Evolutionary conservation across 2,888 invertebrate species (phyloP).

Genomic region (Drosophila nr. fundita): DNA sequence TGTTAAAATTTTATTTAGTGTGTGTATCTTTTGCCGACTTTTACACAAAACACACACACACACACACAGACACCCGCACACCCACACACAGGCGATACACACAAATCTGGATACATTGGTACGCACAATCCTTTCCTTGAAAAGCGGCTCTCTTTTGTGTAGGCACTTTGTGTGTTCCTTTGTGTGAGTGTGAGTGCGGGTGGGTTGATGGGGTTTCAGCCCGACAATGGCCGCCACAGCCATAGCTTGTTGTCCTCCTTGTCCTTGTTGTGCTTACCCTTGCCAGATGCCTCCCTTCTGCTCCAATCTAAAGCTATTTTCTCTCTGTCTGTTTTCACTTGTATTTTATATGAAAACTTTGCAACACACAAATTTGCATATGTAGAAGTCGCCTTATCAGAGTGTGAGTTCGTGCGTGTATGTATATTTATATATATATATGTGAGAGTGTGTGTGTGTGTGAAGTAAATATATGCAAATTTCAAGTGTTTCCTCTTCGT

Average conservation of each 20-base stretch:
- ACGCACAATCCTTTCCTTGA: constrained; percentile 78
- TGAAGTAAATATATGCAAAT: constrained; percentile 81
- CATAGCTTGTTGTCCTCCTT: constrained; percentile 69
- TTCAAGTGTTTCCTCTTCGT: constrained; percentile 84
- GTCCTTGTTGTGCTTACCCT: constrained; percentile 68
- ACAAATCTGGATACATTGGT: constrained; percentile 51
- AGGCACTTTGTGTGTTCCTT: constrained; percentile 60
- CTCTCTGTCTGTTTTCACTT: constrained; percentile 75
- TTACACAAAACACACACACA: constrained; percentile 44
- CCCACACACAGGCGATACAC: constrained; percentile 29
- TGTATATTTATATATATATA: constrained; percentile 1
- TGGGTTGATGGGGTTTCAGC: background rate
- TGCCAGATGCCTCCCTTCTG: constrained; percentile 16
- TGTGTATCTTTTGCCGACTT: constrained; percentile 77
- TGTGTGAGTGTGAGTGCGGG: constrained; percentile 27
- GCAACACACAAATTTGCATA: constrained; percentile 76
- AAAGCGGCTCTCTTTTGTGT: constrained; percentile 71
- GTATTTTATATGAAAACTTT: constrained; percentile 82
- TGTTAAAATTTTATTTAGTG: constrained; percentile 75
- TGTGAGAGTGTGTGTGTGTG: constrained; percentile 40
- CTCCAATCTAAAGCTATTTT: constrained; percentile 45
- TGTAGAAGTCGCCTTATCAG: constrained; percentile 51
- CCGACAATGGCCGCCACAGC: constrained; percentile 50
- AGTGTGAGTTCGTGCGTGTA: constrained; percentile 25
- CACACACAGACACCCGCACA: constrained; percentile 26